Evolutionary conservation across 2,797 vertebrate species (phyloP).

Genomic region (Lates japonicus): DNA sequence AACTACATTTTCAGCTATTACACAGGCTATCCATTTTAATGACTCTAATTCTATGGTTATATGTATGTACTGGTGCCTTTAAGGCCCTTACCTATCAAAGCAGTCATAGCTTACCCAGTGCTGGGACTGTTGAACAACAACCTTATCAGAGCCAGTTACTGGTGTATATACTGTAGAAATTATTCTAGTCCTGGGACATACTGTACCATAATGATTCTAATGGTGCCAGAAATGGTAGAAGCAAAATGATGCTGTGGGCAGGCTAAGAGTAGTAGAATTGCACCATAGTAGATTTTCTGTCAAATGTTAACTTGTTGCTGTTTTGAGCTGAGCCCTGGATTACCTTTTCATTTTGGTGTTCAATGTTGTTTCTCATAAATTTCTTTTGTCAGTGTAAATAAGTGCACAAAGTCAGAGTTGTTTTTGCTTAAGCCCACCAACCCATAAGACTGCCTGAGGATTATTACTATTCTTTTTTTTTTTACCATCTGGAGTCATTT

Average conservation of each 20-base stretch:
- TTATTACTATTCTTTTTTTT: slow-evolving; percentile 65
- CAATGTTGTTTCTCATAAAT: slow-evolving; percentile 67
- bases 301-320: slow-evolving; percentile 78
- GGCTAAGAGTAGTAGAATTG: slow-evolving; percentile 63
- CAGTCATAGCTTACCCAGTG: slow-evolving; percentile 79
- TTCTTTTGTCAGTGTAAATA: slow-evolving; percentile 69
- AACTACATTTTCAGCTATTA: slow-evolving; percentile 65
- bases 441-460: slow-evolving; percentile 77
- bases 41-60: slow-evolving; percentile 75
- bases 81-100: slow-evolving; percentile 77
- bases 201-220: slow-evolving; percentile 64
- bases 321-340: slow-evolving; percentile 74
- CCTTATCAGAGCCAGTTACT: slow-evolving; percentile 77
- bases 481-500: slow-evolving; percentile 78
- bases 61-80: slow-evolving; percentile 67
- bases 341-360: slow-evolving; percentile 75
- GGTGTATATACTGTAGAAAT: slow-evolving; percentile 74
- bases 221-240: slow-evolving; percentile 66
- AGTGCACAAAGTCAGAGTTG: slow-evolving; percentile 68
- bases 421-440: slow-evolving; percentile 76
- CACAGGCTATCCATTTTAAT: slow-evolving; percentile 78
- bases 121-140: slow-evolving; percentile 82
- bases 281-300: slow-evolving; percentile 64
- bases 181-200: slow-evolving; percentile 67
- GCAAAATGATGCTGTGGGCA: slow-evolving; percentile 60